Evolutionary conservation across 2,113 vertebrate genomes (phyloP), one percentile per base, ranked within the genome.

Genomic region (Eclectus roratus): DNA sequence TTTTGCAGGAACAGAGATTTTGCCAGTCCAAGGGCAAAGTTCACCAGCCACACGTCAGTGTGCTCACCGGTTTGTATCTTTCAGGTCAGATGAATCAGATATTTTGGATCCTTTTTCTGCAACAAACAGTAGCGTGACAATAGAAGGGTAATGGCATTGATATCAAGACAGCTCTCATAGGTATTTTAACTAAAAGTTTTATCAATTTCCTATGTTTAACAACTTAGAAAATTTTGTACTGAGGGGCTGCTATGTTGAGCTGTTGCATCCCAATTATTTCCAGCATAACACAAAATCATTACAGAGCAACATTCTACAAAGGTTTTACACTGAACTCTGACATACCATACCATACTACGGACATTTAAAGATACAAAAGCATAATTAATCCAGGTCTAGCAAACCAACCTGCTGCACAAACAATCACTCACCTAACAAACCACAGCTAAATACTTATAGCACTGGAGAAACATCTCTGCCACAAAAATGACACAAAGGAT

Each of bases 1-100:
- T 92, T 96, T 94, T 89, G 84, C 69, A 91, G 86, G 63, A 78
- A 27, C 4, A 65, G 81, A 85, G 44, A 33, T 65, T 90, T 90
- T 94, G 58, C 82, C 60, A 18, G 50, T 65, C 50, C 80, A 72
- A 77, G 77, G 68, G 70, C 74, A 80, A 73, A 83, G 81, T 37
- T 63, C 85, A 79, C 44, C 76, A 78, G n/a, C 29, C 64, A 28
- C 53, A 6, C 0, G 4, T 77, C 68, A 63, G 8, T 20, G 60
- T 80, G 63, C 65, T 91, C 47, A 35, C 69, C 41, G 37, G 29
- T 33, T 84, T 88, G 49, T 28, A 41, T 20, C 73, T 79, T 39
- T 88, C 85, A 90, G 79, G 81, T 84, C 53, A 71, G 52, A 70
- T 50, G 44, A 86, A 76, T 65, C 18, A 27, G 91, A 7, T 27